Evolutionary conservation across 2,888 invertebrate genomes (phyloP), one percentile per base, ranked within the genome.

Genomic region (Himalopsyche kuldschensis): DNA sequence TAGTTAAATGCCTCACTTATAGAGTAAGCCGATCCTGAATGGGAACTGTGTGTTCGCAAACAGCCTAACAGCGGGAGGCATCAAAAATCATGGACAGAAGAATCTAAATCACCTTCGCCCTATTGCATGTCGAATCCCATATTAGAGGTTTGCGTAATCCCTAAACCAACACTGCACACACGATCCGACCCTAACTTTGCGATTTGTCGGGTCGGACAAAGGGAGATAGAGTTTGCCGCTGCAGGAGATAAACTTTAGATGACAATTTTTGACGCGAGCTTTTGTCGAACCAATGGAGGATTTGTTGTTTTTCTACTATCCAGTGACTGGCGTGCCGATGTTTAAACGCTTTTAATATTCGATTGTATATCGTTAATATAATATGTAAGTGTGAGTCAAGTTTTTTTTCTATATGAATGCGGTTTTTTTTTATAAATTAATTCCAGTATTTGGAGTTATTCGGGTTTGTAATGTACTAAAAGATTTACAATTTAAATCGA

Each of bases 101-200:
- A 30, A 80, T 75, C 47, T 80, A 20, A 47, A 41, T 47, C 47
- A 46, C 75, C 48, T 41, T 32, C 76, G 48, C 55, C 47, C 75
- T 24, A 24, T 32, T 75, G 77, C 81, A 32, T 41, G 31, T 17
- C 46, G 35, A 77, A 48, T 31, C 41, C 35, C 47, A 55, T 55
- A 85, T 83, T 83, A 85, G 79, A 81, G 84, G 80, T 82, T 80
- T 80, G 79, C 84, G 77, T 85, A 85, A 85, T 85, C 85, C 82
- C 41, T 48, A 63, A 82, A 80, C 78, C 76, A 55, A 80, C 82
- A 84, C 46, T 47, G n/a, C 35, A 55, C 79, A 46, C 85, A 85
- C 85, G 85, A 84, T 80, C 79, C 75, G 78, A 69, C 35, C 81
- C 77, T 84, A 81, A 84, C 81, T 30, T 20, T 69, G 75, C 79